Evolutionary conservation across 2,888 invertebrate genomes (phyloP).

Genomic region (Tenthredo livida): DNA sequence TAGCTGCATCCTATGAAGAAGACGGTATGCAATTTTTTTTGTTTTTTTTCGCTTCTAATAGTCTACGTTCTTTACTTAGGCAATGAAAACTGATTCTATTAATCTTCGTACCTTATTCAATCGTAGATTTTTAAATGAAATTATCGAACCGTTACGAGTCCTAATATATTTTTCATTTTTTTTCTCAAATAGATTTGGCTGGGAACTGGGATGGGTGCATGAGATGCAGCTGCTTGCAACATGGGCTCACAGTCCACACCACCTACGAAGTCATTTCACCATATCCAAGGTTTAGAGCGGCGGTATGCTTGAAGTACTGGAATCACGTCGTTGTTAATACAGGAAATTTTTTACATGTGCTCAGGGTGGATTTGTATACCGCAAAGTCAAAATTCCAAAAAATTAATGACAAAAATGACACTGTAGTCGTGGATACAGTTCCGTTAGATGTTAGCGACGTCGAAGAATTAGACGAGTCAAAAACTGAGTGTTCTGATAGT

Average conservation of each 20-base stretch:
- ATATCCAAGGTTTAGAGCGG: conserved; percentile 87
- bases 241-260: conserved; percentile 95
- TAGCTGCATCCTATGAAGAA: conserved; percentile 79
- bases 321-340: conserved; percentile 91
- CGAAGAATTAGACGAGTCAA: conserved; percentile 71
- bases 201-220: conserved; percentile 82
- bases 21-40: conserved; percentile 72
- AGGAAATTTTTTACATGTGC: conserved; percentile 90
- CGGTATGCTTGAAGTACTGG: conserved; percentile 85
- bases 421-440: conserved; percentile 69
- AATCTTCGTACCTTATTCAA: not conserved
- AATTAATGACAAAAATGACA: conserved; percentile 73
- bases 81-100: not conserved
- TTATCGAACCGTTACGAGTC: not conserved
- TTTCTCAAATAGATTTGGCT: conserved; percentile 76
- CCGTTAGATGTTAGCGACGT: conserved; percentile 72
- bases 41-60: not conserved
- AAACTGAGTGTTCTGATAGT: conserved; percentile 67
- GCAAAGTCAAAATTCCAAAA: conserved; percentile 68
- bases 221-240: conserved; percentile 89
- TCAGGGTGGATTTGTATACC: conserved; percentile 82
- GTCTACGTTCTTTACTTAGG: not conserved
- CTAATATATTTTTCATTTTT: not conserved
- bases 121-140: not conserved
- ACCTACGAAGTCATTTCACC: conserved; percentile 94